Evolutionary conservation across 35 echinoderm and acorn worm genomes (phyloP).

Genomic region (Apostichopus californicus): DNA sequence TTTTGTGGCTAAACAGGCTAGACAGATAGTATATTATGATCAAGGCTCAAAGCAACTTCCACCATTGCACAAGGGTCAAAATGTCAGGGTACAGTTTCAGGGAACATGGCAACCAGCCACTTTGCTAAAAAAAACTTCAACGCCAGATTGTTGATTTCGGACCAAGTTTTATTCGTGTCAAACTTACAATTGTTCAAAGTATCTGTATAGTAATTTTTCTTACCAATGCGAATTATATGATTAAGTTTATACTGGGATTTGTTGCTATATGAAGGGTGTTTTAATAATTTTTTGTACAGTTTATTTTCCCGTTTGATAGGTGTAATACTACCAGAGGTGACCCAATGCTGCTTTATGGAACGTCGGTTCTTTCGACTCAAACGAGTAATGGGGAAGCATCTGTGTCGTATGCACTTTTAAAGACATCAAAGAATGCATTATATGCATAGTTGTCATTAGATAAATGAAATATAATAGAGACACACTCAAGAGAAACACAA

Average conservation of each 20-base stretch:
- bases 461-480: slow-evolving; percentile 24
- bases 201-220: too few species aligned
- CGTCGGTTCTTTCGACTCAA: not conserved
- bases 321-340: not conserved
- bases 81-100: slow-evolving; percentile 23
- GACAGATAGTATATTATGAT: slow-evolving; percentile 24
- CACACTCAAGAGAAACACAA: not conserved
- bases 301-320: not conserved
- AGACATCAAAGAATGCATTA: not conserved
- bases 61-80: slow-evolving; percentile 27
- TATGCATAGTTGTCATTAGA: slow-evolving; percentile 27
- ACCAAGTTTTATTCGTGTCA: too few species aligned
- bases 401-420: not conserved
- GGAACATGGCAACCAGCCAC: slow-evolving; percentile 52
- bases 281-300: not conserved
- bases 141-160: not conserved
- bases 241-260: not conserved
- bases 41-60: slow-evolving; percentile 20
- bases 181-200: too few species aligned
- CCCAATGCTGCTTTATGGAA: not conserved
- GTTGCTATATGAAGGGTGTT: not conserved
- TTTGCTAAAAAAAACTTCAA: not conserved
- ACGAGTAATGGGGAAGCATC: not conserved
- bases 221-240: too few species aligned
- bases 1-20: slow-evolving; percentile 21